Conservation (phyloP, 1,140 invertebrate genomes). For the Aporrectodea caliginosa region DNA sequence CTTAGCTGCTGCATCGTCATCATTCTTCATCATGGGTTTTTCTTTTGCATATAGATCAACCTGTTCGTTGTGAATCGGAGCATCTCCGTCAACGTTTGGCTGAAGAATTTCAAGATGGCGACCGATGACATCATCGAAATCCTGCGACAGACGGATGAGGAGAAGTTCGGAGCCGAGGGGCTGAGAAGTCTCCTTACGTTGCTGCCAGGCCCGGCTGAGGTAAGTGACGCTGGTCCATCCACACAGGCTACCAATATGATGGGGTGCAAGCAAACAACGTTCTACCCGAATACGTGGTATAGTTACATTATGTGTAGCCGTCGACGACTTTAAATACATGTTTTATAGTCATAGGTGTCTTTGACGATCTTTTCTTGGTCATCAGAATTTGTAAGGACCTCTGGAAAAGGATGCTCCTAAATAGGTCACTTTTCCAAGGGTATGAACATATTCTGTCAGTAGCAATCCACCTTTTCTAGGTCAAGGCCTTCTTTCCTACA, state of each 20-base stretch:
- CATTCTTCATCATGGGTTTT: not conserved
- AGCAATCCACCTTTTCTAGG: too few species aligned
- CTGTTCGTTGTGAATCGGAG: constrained; percentile 72
- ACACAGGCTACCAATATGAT: not conserved
- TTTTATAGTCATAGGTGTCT: too few species aligned
- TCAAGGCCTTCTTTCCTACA: too few species aligned
- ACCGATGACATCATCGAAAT: constrained; percentile 88
- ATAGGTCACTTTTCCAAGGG: too few species aligned
- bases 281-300: too few species aligned
- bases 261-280: constrained; percentile 1
- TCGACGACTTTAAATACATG: too few species aligned
- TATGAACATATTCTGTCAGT: too few species aligned
- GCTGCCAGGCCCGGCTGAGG: constrained; percentile 85
- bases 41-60: constrained; percentile 40
- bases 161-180: constrained; percentile 88
- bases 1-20: not conserved
- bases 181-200: constrained; percentile 86
- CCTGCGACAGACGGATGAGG: constrained; percentile 77
- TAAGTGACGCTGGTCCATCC: constrained; percentile 37
- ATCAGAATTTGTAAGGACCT: too few species aligned
- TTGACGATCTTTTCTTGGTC: too few species aligned
- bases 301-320: too few species aligned
- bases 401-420: too few species aligned
- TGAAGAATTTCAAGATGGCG: constrained; percentile 82
- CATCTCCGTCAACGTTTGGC: constrained; percentile 94